Base-by-base conservation (phyloP, 2,113 vertebrate species). In the Trinectes maculatus region DNA sequence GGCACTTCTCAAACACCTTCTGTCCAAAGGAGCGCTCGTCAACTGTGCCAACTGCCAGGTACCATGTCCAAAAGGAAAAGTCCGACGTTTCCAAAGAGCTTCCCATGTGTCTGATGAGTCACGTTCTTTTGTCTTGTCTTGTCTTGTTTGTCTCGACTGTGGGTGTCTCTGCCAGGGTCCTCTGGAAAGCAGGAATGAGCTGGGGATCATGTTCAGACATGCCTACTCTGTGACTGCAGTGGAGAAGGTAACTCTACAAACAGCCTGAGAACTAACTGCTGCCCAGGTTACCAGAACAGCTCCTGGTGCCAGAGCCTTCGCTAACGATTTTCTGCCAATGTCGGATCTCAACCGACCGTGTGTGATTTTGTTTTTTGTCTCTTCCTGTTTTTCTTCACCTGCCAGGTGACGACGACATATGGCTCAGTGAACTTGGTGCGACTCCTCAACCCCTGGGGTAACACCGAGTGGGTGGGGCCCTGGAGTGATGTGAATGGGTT, bases 401-500 rank as follows among this genome's bases (percentile, higher is more conserved):
- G 28, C 42, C 85, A 94, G 92, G 86, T 93, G 31, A 34, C 69
- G 49, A 91, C 85, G 0, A 0, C 16, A 0, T 2, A 28, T 0
- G 87, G 87, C 12, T 1, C 31, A 0, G 76, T 71, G 42, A 72
- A 89, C 24, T 48, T 94, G 77, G 82, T 94, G 6, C 88, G 93
- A 21, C 28, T 94, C 36, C 86, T 87, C 2, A 94, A 94, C 70
- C 93, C 93, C 5, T 94, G 93, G 93, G 93, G 93, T 6, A 77
- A 88, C 46, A 80, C 79, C 0, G 93, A 94, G 83, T 94, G 93
- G 93, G 25, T 63, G 25, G 93, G 93, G 5, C 77, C 89, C 1
- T 94, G 93, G 93, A 92, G 91, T 16, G 93, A 94, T 71, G 0
- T 51, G 5, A 65, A 71, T 6, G 56, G 84, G 88, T 90, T 2